These are phyloP conservation scores for Ptychochromis oligacanthus DNA, from an alignment of 2,113 vertebrate genomes.

Conservation along the genomic window DNA sequence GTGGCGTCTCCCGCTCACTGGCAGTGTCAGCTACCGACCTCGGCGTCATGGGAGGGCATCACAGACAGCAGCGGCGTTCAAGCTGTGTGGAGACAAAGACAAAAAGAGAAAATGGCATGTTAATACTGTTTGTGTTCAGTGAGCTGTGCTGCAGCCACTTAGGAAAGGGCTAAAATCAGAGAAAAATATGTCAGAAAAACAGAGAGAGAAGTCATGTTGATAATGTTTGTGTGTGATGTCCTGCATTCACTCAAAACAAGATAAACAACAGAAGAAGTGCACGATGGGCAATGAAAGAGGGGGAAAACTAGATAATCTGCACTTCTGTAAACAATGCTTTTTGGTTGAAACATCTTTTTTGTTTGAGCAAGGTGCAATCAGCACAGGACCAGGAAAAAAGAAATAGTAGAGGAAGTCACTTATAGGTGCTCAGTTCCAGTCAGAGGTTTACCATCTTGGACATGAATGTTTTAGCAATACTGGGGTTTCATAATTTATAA, in stretches of 20 bases:
- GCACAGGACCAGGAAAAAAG: not conserved
- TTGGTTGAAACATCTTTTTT: not conserved
- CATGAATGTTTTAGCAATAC: not conserved
- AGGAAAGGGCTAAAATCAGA: not conserved
- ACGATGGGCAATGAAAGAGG: not conserved
- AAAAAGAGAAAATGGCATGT: conserved; percentile 21
- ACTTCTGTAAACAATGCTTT: conserved; percentile 1
- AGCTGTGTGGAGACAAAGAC: conserved; percentile 27
- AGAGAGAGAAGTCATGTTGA: not conserved
- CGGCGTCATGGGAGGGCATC: conserved; percentile 78
- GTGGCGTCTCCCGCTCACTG: conserved; percentile 74
- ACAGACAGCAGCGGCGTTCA: conserved; percentile 65
- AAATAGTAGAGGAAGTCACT: not conserved
- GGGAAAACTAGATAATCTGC: not conserved
- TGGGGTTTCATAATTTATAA: not conserved
- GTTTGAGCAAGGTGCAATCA: not conserved
- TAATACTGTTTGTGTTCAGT: conserved; percentile 15
- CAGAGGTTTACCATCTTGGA: not conserved
- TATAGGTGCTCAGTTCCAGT: not conserved
- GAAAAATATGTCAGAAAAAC: not conserved
- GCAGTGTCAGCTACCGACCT: conserved; percentile 74
- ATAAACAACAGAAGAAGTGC: conserved; percentile 4
- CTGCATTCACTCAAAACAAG: not conserved
- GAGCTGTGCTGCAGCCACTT: not conserved
- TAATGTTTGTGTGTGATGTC: not conserved